These are phyloP conservation scores for Stramonita haemastoma DNA, from an alignment of 2,888 invertebrate species.

Conservation along the genomic window DNA sequence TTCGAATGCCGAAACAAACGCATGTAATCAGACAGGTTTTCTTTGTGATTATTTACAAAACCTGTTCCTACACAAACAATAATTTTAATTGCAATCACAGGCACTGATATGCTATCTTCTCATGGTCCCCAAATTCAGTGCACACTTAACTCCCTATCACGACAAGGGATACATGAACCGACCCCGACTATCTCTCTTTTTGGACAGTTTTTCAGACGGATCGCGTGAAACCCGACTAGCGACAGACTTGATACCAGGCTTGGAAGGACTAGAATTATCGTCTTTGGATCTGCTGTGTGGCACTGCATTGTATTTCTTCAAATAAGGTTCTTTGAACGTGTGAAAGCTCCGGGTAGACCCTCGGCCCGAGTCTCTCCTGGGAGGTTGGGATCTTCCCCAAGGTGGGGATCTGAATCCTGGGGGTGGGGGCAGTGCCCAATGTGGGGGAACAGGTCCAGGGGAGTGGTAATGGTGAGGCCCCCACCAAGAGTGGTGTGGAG, in stretches of 20 bases:
- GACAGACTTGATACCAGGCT: neutral
- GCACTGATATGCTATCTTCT: too few species aligned
- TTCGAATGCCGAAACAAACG: too few species aligned
- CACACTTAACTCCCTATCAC: neutral
- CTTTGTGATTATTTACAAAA: too few species aligned
- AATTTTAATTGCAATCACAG: too few species aligned
- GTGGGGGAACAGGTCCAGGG: slow-evolving; percentile 25
- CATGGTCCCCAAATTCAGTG: too few species aligned
- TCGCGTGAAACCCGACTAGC: slow-evolving; percentile 6
- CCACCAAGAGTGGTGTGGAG: slow-evolving; percentile 32
- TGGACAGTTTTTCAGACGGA: slow-evolving; percentile 37
- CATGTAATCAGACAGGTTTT: too few species aligned
- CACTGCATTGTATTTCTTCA: slow-evolving; percentile 3
- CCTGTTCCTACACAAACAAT: too few species aligned
- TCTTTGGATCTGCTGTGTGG: neutral
- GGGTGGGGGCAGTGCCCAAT: neutral
- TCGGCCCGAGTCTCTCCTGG: neutral
- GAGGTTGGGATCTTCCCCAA: neutral
- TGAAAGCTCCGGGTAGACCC: neutral
- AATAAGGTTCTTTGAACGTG: slow-evolving; percentile 14
- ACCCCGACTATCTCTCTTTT: slow-evolving; percentile 32
- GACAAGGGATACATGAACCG: slow-evolving; percentile 36
- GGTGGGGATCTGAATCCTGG: neutral
- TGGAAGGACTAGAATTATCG: neutral
- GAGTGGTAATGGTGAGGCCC: neutral